Base-by-base conservation (phyloP, 2,888 invertebrate species). In the Pyrrhia umbra region DNA sequence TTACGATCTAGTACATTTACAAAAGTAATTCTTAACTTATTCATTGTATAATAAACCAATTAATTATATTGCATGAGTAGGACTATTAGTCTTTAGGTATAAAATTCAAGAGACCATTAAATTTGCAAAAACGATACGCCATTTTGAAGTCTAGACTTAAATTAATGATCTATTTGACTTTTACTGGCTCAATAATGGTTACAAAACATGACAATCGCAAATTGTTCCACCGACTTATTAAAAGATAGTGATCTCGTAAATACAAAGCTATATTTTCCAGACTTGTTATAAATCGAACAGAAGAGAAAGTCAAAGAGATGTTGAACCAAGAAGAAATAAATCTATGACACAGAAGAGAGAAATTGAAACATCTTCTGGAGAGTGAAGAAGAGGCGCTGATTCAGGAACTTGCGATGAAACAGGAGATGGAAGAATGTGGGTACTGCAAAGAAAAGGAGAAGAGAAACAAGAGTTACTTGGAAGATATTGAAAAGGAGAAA, bases 301-400 rank as follows among this genome's bases (percentile, higher is more conserved):
- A 81, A 56, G 91, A 90, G 46, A 94, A 88, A 76, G 92, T 95
- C 0, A 82, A 77, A 80, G 77, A 88, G 23, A 77, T 89, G 50
- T 68, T 94, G n/a, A 63, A 89, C 25, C 56, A 86, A 80, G 94
- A 92, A 84, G 93, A 94, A 46, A 69, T 66, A 13, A 86, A 85
- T 62, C 90, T 94, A 42, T 93, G 93, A 93, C 93, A 90, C 54
- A 90, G 93, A 81, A 88, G 90, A 79, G 79, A 90, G 59, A 85
- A 85, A 42, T 81, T 95, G 2, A 88, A 82, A 68, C 64, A 65
- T 3, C 81, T 94, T 43, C 62, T 95, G 39, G 79, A 89, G 42
- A 65, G 62, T 73, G 95, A 95, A 85, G 87, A 93, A 79, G 77
- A 88, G 58, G 77, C 76, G 25, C 80, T 86, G 1, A 66, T 77